Percentiles rank a stretch among this genome's conserved stretches.
These are phyloP conservation scores for Thereva nobilitata DNA, from an alignment of 2,888 invertebrate genomes.

Conservation along the genomic window DNA sequence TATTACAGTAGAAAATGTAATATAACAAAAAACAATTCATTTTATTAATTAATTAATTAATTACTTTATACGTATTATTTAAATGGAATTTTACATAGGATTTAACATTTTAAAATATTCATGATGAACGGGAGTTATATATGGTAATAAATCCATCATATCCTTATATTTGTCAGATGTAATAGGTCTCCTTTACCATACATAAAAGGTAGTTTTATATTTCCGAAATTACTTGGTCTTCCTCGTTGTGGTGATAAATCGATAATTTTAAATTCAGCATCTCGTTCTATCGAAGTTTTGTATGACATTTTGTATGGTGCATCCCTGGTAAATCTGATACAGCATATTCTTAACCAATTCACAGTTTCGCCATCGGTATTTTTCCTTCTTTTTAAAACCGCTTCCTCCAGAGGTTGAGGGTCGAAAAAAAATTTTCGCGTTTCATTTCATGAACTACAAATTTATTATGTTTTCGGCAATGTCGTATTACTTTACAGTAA, in stretches of 20 bases:
- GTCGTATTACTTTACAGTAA: constrained; percentile 40
- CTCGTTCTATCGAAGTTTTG: constrained; percentile 21
- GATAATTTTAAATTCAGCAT: constrained; percentile 26
- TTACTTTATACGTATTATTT: constrained; percentile 13
- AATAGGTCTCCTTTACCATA: constrained; percentile 18
- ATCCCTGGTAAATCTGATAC: constrained; percentile 32
- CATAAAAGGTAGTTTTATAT: constrained; percentile 25
- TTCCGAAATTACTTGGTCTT: constrained; percentile 14
- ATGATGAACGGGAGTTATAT: constrained; percentile 24
- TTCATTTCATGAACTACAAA: constrained; percentile 36
- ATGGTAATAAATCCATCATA: constrained; percentile 24
- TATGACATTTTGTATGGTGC: constrained; percentile 28
- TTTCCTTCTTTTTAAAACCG: constrained; percentile 34
- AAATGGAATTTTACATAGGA: constrained; percentile 16
- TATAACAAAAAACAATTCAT: constrained; percentile 18
- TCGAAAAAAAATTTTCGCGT: constrained; percentile 33
- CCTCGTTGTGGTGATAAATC: constrained; percentile 26
- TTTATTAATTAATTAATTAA: constrained; percentile 23
- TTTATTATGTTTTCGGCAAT: constrained; percentile 38
- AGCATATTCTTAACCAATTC: constrained; percentile 27
- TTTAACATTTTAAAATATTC: constrained; percentile 25
- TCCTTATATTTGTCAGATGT: constrained; percentile 23
- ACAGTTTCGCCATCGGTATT: constrained; percentile 34
- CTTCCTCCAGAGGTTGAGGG: constrained; percentile 24
- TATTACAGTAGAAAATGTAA: constrained; percentile 20